Base-by-base conservation (phyloP, 2,888 invertebrate genomes). In the Apodemia duryi region DNA sequence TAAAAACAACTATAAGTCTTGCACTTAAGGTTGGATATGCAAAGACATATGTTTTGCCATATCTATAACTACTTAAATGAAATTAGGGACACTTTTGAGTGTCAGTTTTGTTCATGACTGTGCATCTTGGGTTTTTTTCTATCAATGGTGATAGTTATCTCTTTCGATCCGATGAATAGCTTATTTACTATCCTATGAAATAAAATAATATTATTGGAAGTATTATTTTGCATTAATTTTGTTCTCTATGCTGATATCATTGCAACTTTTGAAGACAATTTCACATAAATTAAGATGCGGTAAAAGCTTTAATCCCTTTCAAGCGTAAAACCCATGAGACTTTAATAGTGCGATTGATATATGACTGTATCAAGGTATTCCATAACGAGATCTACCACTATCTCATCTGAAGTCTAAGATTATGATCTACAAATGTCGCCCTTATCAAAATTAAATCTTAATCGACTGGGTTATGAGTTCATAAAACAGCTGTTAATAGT, bases 361-460 rank as follows among this genome's bases (percentile, higher is more conserved):
- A 60, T 60, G 32, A 32, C 49, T 63, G 46, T 28, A 63, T 49
- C 51, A 63, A 63, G 46, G 32, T 49, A 32, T 63, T 63, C 46
- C 29, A 28, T 62, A 46, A 62, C n/a, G 28, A 49, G 43, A 46
- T 46, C 29, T 46, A 46, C 43, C 62, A 43, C 21, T 29, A 46
- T 63, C 49, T 49, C 35, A 46, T 51, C 35, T 64, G 41, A 60
- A 60, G 46, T 51, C 46, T 64, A 57, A 60, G 60, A 38, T 10
- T 51, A 65, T 52, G 41, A 51, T 54, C 76, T 70, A 83, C 82
- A 85, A 84, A 84, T 79, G 77, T 74, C 78, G 74, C 54, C 73
- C 83, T 90, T 91, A 90, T 90, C 88, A 82, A 80, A 86, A 86
- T 86, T 77, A 84, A 87, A 90, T 89, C 89, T 90, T 86, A 86